Base-by-base conservation (phyloP, 2,888 invertebrate species). In the Lepas anatifera region DNA sequence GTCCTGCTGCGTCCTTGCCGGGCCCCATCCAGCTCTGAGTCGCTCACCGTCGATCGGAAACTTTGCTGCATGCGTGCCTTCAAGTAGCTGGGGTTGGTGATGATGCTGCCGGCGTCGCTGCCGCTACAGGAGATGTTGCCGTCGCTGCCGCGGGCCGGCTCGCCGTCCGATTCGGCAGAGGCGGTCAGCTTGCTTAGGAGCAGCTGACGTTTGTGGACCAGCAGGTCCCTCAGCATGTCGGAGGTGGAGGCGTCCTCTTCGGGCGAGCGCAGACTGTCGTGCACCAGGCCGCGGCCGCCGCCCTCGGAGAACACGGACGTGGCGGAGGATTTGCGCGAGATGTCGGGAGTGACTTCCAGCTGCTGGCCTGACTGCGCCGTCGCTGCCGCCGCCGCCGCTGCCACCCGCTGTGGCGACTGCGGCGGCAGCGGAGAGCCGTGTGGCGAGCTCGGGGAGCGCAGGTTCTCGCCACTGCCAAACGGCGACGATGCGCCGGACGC, bases 181-280 rank as follows among this genome's bases (percentile, higher is more conserved):
- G n/a, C n/a, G 70, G 74, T 91, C 70, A 95, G 83, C 81, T 90
- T 93, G 79, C 89, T 90, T 74, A 93, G 84, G 39, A 94, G 83
- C 77, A 90, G 86, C 78, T 94, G 90, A 75, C 94, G 87, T 80
- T 96, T 96, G 79, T 94, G 94, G 75, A 90, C 92, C 75, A 96
- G 84, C 86, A 96, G 89, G 77, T 95, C 95, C 77, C 93, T 87
- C 79, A 96, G 91, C 87, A 95, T 93, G 77, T 95, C 95, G 0
- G 93, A 87, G 3, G 93, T 50, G 10, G 72, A 68, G 70, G 72
- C 76, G 77, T 79, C 72, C 78, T 77, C 73, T 76, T 72, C 69
- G 76, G 78, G 86, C 77, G 66, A 78, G 78, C 72, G 80, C 79
- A 4, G 79, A 37, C 39, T 13, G 66, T 66, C 66, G 66, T 66